These are phyloP conservation scores for Nemopilema nomurai DNA, from an alignment of 30 jellyfish, hydroid and myxozoan species.

Conservation along the genomic window DNA sequence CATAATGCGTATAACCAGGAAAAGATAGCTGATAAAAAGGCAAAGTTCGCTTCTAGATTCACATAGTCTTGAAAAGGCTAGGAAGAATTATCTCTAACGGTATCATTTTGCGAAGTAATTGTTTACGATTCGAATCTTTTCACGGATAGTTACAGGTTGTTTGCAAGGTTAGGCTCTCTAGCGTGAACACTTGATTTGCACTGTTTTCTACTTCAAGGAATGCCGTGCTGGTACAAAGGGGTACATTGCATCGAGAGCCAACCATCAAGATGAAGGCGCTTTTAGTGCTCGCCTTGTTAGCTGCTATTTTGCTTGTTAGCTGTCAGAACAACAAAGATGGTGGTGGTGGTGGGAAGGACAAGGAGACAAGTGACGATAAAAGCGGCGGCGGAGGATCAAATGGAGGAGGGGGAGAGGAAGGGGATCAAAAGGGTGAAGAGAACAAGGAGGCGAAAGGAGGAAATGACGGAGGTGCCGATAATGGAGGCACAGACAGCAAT, in stretches of 20 bases:
- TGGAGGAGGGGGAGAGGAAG: not conserved
- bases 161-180: not conserved
- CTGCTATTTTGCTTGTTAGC: not conserved
- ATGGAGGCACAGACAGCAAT: not conserved
- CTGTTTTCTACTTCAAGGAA: not conserved
- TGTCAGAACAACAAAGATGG: not conserved
- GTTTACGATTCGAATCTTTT: not conserved
- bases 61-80: no score
- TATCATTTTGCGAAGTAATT: no score
- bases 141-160: not conserved
- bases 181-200: not conserved
- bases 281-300: not conserved
- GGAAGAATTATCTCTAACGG: no score
- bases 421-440: slow-evolving; percentile 25
- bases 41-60: no score
- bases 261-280: not conserved
- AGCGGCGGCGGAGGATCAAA: not conserved
- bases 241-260: not conserved
- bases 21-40: no score
- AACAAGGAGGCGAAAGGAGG: not conserved
- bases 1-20: no score
- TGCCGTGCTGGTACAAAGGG: not conserved
- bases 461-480: not conserved
- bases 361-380: not conserved
- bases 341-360: not conserved